Evolutionary conservation across 2,797 vertebrate genomes (phyloP).

Genomic region (Tamandua tetradactyla): DNA sequence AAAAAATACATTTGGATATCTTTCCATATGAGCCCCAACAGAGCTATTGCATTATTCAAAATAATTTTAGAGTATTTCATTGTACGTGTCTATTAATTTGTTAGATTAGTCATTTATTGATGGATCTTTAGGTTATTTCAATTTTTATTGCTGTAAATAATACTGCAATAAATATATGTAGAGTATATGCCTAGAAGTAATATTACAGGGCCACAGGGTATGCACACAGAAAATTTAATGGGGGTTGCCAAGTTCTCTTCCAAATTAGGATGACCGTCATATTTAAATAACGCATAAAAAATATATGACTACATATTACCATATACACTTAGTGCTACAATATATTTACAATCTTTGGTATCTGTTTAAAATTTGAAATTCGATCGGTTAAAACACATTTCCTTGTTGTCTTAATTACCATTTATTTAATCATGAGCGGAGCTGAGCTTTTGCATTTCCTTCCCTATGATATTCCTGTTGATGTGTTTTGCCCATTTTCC

Average conservation of each 20-base stretch:
- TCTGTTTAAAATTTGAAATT: neutral
- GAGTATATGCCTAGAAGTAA: slow-evolving; percentile 25
- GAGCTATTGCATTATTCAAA: neutral
- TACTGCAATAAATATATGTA: neutral
- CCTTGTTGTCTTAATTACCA: neutral
- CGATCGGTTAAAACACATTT: slow-evolving; percentile 14
- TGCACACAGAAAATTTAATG: neutral
- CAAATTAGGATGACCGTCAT: neutral
- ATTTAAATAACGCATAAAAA: neutral
- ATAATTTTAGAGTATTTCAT: slow-evolving; percentile 21
- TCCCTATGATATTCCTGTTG: neutral
- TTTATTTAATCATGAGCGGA: neutral
- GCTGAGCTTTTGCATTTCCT: neutral
- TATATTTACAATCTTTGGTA: neutral
- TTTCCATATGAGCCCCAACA: neutral
- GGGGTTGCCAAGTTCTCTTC: neutral
- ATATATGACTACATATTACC: neutral
- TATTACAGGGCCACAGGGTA: neutral
- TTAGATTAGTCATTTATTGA: neutral
- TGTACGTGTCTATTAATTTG: neutral
- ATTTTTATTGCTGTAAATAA: neutral
- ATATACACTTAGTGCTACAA: neutral
- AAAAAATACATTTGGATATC: neutral
- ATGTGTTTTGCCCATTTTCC: neutral
- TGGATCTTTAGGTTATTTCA: slow-evolving; percentile 6